Evolutionary conservation across 1,140 invertebrate species (phyloP), one percentile per base, ranked within the genome.

Genomic region (Psix sp.): DNA sequence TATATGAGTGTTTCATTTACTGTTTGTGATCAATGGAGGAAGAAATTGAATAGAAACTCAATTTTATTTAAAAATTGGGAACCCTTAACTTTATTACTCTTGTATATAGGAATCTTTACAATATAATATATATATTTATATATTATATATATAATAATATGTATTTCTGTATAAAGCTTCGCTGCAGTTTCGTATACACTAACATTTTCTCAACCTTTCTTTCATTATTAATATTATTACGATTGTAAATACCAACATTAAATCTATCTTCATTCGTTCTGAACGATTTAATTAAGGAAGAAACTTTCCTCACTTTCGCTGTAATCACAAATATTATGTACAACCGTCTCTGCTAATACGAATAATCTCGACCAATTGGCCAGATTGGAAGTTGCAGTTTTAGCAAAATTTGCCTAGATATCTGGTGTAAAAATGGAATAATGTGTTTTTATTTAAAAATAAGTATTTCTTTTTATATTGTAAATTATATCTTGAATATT

Each of bases 21-120:
- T 5, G 9, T 5, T 4, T 24, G 21, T 7, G 26, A 29, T 10
- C 7, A 7, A 10, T 3, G 7, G 26, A n/a, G 26, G 1, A 29
- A n/a, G 26, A 3, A 7, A 3, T 3, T 29, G 2, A 29, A 29
- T 29, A 35, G 5, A 35, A 35, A 35, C 33, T 35, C 13, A 4
- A 36, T 1, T 42, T 26, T 26, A 68, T 79, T 80, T 80, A 84
- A 85, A 85, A 85, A 85, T 82, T 80, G 76, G 74, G 77, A 82
- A 83, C 76, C 36, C 56, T 60, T 60, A 60, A 40, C 17, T 85
- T 85, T 85, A 85, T 85, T 84, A 77, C 59, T 74, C 54, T 82
- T 81, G 80, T 82, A 80, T 83, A 82, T 84, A 84, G 78, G 81
- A 83, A 81, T 84, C 75, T 84, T 81, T 82, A 84, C 79, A 83